Evolutionary conservation across 2,888 invertebrate species (phyloP).

Genomic region (Baccha elongata): DNA sequence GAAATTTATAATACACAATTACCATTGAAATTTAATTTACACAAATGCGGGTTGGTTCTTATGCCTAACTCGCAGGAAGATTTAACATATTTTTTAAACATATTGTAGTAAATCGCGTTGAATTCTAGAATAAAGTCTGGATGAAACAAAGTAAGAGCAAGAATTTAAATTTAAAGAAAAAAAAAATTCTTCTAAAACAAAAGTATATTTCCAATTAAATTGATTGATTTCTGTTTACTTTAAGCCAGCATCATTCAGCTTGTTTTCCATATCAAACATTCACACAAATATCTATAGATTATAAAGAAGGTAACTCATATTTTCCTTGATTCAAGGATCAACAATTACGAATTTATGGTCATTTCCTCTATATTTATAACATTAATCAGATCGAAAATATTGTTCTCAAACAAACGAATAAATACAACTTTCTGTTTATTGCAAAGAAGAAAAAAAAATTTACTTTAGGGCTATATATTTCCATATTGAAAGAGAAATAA

Average conservation of each 20-base stretch:
- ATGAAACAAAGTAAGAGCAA: too few relatives aligned
- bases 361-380: conserved; percentile 32
- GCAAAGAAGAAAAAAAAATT: conserved; percentile 8
- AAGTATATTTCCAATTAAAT: conserved; percentile 22
- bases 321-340: conserved; percentile 3
- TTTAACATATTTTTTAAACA: too few relatives aligned
- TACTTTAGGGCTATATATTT: conserved; percentile 12
- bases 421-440: conserved; percentile 21
- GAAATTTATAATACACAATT: too few relatives aligned
- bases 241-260: conserved; percentile 2
- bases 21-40: too few relatives aligned
- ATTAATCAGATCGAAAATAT: conserved; percentile 25
- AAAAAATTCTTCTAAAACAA: not conserved
- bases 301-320: not conserved
- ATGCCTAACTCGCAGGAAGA: too few relatives aligned
- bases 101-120: too few relatives aligned
- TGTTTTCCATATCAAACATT: not conserved
- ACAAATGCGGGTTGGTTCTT: too few relatives aligned
- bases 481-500: conserved; percentile 31
- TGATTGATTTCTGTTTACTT: conserved; percentile 14
- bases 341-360: conserved; percentile 54
- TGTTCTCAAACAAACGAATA: conserved; percentile 27
- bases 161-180: too few relatives aligned
- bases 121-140: too few relatives aligned
- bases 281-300: not conserved